Percentiles rank a stretch among this genome's conserved stretches.
phyloP scores from a whole-genome alignment of 2,797 vertebrate species.

The Enteromius viviparus region DNA sequence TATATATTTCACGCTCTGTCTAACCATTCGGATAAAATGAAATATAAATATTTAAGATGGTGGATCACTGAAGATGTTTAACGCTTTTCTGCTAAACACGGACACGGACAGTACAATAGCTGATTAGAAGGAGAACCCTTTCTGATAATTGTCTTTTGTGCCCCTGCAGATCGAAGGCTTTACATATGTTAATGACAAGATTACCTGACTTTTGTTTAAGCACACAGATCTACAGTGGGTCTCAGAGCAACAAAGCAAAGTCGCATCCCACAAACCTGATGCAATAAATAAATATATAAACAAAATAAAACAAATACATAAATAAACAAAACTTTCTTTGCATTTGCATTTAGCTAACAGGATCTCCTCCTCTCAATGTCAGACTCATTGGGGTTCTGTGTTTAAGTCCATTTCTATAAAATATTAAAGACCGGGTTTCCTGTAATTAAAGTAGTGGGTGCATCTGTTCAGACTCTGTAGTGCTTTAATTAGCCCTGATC shows the following conservation, averaged over 20 bases:
- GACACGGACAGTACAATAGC: slow-evolving; percentile 64
- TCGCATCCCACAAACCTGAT: neutral
- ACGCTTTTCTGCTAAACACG: slow-evolving; percentile 65
- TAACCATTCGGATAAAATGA: slow-evolving; percentile 65
- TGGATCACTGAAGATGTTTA: slow-evolving; percentile 72
- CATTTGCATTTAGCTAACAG: neutral
- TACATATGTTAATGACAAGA: neutral
- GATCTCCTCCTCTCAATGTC: slow-evolving; percentile 63
- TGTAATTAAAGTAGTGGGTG: slow-evolving; percentile 90
- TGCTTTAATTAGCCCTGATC: slow-evolving; percentile 89
- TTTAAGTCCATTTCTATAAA: slow-evolving; percentile 86
- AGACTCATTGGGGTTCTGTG: slow-evolving; percentile 70
- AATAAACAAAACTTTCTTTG: neutral
- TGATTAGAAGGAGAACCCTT: slow-evolving; percentile 58
- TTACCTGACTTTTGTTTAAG: neutral
- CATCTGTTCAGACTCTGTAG: slow-evolving; percentile 82
- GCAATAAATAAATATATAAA: neutral
- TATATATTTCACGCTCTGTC: slow-evolving; percentile 68
- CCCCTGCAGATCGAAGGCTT: neutral
- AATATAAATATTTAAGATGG: slow-evolving; percentile 77
- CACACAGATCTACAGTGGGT: neutral
- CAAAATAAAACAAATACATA: neutral
- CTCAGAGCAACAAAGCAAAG: neutral
- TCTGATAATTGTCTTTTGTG: neutral
- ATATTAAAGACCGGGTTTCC: slow-evolving; percentile 91